Base-by-base conservation (phyloP, 2,113 vertebrate genomes). In the Campylomormyrus numenius region DNA sequence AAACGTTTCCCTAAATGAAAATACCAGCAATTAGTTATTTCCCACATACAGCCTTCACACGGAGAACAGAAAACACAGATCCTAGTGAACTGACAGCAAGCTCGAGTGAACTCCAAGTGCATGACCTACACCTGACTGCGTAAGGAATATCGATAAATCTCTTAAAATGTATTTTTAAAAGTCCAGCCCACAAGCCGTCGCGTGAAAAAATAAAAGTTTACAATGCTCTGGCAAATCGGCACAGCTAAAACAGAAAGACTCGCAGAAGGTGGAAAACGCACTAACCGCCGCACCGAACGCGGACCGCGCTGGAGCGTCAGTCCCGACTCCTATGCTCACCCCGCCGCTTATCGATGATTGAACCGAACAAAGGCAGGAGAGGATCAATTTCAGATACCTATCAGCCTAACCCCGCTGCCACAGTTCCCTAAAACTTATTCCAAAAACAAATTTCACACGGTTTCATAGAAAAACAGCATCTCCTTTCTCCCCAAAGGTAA, bases 321-420 rank as follows among this genome's bases (percentile, higher is more conserved):
- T 91, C 90, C 92, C 91, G 91, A 94, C 94, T 92, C 91, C 94
- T 3, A 89, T 85, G 94, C 92, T 93, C 89, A 91, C 86, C 56
- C 85, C 86, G 90, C 91, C 90, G 94, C 92, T 92, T 91, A 95
- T 95, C 94, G 92, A 94, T 95, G 93, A 94, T 91, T 92, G 94
- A 94, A 94, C 93, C 93, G 95, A 96, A 96, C 95, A 96, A 96
- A 96, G 95, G 95, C 95, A 92, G 92, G 91, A 91, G 92, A 89
- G 91, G 93, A 95, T 96, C 96, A 94, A 95, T 96, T 94, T 88
- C 94, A 94, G 91, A 95, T 95, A 94, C 93, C 93, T 94, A 95
- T 95, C 95, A 94, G 93, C 94, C 90, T 93, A 91, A 91, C 27
- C 91, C 91, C 86, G 17, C 24, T 19, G 39, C 39, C 58, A 56